Evolutionary conservation across 1,140 invertebrate species (phyloP).

Genomic region (Danaus melanippus): DNA sequence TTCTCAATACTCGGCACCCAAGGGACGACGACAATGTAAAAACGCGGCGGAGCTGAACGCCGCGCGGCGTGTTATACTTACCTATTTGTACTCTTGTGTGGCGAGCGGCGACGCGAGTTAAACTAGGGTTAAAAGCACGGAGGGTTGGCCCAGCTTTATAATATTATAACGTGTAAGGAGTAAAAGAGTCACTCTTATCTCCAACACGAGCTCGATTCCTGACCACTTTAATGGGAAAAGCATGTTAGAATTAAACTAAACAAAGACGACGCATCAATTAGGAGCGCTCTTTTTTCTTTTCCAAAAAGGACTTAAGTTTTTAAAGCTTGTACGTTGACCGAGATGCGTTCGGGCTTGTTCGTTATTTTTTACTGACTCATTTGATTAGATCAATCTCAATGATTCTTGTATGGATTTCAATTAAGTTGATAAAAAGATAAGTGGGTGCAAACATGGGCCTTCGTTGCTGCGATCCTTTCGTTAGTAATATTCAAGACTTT

Average conservation of each 20-base stretch:
- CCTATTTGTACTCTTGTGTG: slow-evolving; percentile 49
- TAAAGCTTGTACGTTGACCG: slow-evolving; percentile 60
- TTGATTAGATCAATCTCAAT: slow-evolving; percentile 68
- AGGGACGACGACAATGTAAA: slow-evolving; percentile 62
- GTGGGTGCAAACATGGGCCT: slow-evolving; percentile 50
- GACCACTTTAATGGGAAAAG: slow-evolving; percentile 71
- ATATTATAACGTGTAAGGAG: slow-evolving; percentile 69
- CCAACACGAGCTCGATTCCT: slow-evolving; percentile 61
- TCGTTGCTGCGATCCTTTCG: slow-evolving; percentile 18
- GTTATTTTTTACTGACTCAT: slow-evolving; percentile 63
- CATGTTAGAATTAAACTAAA: slow-evolving; percentile 72
- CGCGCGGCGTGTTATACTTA: slow-evolving; percentile 35
- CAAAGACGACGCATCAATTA: slow-evolving; percentile 71
- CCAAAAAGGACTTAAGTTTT: slow-evolving; percentile 64
- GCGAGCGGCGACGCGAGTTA: slow-evolving; percentile 37
- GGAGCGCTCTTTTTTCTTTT: slow-evolving; percentile 53
- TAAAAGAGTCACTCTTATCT: slow-evolving; percentile 68
- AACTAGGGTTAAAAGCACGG: slow-evolving; percentile 52
- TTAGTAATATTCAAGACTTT: too few relatives aligned
- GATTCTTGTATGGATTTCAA: slow-evolving; percentile 67
- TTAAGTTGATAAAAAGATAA: slow-evolving; percentile 65
- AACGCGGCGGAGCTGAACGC: slow-evolving; percentile 49
- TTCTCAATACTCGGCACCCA: slow-evolving; percentile 55
- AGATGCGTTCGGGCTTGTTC: slow-evolving; percentile 48
- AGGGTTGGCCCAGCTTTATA: slow-evolving; percentile 46